Base-by-base conservation (phyloP, 2,113 vertebrate genomes). In the Cichladusa arquata region DNA sequence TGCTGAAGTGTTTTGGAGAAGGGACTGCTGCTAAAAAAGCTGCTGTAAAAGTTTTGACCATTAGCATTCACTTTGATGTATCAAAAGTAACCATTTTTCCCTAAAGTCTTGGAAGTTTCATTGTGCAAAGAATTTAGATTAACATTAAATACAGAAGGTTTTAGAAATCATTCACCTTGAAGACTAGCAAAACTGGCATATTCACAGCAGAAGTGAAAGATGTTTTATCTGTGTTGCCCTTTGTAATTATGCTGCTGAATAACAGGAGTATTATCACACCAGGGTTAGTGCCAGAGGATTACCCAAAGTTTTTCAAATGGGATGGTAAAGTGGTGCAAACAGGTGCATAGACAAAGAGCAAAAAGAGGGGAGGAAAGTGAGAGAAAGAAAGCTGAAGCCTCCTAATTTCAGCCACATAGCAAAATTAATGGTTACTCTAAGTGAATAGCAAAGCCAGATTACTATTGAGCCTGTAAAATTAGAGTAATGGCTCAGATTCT, bases 271-370 rank as follows among this genome's bases (percentile, higher is more conserved):
- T 99, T 99, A 98, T 99, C 98, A 98, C 98, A 97, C 98, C 98
- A 98, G 98, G 98, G 98, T 98, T 97, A 98, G 98, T 98, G 98
- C 98, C 98, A 99, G 98, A 96, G 99, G 99, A 99, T 99, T 99
- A 99, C 97, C 97, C 97, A 97, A 98, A 99, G 98, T 99, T 99
- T 98, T 98, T 99, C 98, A 98, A 98, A 98, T 98, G 98, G 97
- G 98, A 98, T 98, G 98, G 98, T 98, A 98, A 98, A 99, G 98
- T 98, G 98, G 98, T 98, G 98, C 95, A 99, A 99, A 99, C 99
- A 99, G 99, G 99, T 99, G 99, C 98, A 98, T 98, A 98, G 97
- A 99, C 98, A 99, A 98, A 99, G 98, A 98, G 97, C 86, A 97
- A 92, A 94, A 97, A 97, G 97, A 97, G 95, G 95, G 96, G 89